Conservation (phyloP, 2,888 invertebrate genomes). For the Ephialtes manifestator region DNA sequence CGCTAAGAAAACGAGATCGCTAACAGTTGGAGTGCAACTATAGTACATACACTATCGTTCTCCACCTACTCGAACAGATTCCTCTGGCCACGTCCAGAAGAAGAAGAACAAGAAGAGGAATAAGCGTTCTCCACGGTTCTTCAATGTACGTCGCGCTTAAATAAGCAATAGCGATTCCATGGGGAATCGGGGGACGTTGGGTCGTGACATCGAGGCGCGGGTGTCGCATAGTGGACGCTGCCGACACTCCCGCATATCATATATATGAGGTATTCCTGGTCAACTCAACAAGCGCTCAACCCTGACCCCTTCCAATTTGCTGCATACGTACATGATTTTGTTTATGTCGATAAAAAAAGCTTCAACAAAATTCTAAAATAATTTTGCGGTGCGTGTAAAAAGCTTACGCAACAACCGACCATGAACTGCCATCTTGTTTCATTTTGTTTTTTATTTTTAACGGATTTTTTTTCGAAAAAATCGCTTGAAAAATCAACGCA, state of each 20-base stretch:
- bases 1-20: conserved; percentile 52
- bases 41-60: conserved; percentile 60
- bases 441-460: no score
- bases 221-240: conserved; percentile 62
- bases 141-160: conserved; percentile 66
- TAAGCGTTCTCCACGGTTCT: conserved; percentile 68
- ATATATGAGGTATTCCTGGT: no score
- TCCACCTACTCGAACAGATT: conserved; percentile 69
- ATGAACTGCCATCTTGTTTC: no score
- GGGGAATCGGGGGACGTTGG: conserved; percentile 68
- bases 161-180: conserved; percentile 68
- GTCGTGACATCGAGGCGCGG: conserved; percentile 76
- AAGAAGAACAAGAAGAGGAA: conserved; percentile 53
- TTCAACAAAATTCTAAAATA: no score
- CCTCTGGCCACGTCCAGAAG: conserved; percentile 53
- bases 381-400: no score
- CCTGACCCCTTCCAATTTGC: no score
- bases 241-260: conserved; percentile 51
- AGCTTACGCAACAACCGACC: no score
- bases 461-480: no score
- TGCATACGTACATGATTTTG: no score
- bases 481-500: no score
- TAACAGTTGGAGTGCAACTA: conserved; percentile 44
- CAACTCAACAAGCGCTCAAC: no score
- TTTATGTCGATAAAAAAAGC: no score